Evolutionary conservation across 53 echinoderm and acorn worm genomes (phyloP), one percentile per base, ranked within the genome.

Genomic region (Astropecten irregularis): DNA sequence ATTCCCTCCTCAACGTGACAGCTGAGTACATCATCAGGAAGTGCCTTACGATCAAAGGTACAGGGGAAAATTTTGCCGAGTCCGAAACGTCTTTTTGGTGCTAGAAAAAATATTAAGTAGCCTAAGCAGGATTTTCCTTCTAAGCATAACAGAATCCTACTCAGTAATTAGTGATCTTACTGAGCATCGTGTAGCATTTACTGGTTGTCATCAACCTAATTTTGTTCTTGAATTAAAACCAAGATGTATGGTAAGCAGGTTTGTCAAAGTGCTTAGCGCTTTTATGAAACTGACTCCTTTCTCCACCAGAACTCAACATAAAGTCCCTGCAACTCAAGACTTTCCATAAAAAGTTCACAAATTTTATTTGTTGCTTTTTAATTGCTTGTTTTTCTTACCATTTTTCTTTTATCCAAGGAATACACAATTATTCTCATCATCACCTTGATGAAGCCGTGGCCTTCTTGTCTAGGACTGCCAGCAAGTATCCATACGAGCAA

Each of bases 1-100:
- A 95, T 37, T 87, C 95, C 29, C 69, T 61, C 29, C 73, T 95
- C 49, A 85, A 90, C 68, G 72, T 95, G 11, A 92, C 92, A n/a
- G 92, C 88, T 10, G 90, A 92, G 31, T 61, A 46, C 23, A 81
- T 95, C 57, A 90, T 95, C 51, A 68, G 88, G 37, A 95, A 95
- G 82, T 95, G 92, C 68, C 88, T 95, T 62, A 95, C 95, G 13
- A 88, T 95, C 62, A 95, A 90, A 93, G 95, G 95, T 95, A 68
- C n/a, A n/a, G n/a, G n/a, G 16, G 15, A 73, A 23, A 74, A 64
- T 53, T 2, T 53, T 21, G n/a, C 21, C 0, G 1, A 63, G 11
- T 22, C 19, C 33, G 15, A 30, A 65, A 4, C 30, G 31, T 42
- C 29, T 30, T 62, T 64, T 79, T 9, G 36, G 3, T 70, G 34